Base-by-base conservation (phyloP, 2,888 invertebrate species). In the Lampropteryx suffumata region DNA sequence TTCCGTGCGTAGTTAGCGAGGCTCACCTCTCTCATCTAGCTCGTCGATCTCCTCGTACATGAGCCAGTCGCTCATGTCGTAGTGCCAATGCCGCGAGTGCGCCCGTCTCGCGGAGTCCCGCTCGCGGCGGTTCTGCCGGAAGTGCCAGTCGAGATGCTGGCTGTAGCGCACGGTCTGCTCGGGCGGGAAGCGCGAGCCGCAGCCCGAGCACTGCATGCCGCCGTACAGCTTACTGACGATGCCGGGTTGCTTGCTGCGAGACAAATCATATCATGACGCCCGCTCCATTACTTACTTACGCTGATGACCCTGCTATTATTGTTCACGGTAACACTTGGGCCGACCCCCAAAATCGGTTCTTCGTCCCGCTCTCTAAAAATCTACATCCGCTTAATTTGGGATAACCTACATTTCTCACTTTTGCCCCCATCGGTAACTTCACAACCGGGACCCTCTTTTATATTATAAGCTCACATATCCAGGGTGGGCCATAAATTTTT, bases 91-190 rank as follows among this genome's bases (percentile, higher is more conserved):
- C 2, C 98, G 91, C 21, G 95, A 94, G 69, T 95, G 95, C 0
- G 97, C 96, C 42, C 96, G 94, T 8, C 96, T 91, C 0, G 95
- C 94, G 0, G 96, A 95, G 73, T 97, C 97, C 59, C 97, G 93
- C 66, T 97, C 97, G 45, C 95, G 92, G 1, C 97, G 42, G 89
- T 99, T 99, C 82, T 97, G 97, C 0, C 98, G 90, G 90, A 99
- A 99, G 89, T 99, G 99, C 99, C 99, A 99, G 89, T 99, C 99
- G 53, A 99, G 92, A 87, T 99, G 99, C 77, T 97, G 96, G 68
- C 95, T 96, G 84, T 99, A 99, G 57, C 95, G 94, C 62, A 95
- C 95, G 6, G 96, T 96, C 73, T 95, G 95, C 82, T 97, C 97
- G 0, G 96, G 95, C 9, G 96, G 95, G 85, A 99, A 99, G 35